Evolutionary conservation across 2,797 vertebrate species (phyloP), one percentile per base, ranked within the genome.

Genomic region (Poecilia picta): DNA sequence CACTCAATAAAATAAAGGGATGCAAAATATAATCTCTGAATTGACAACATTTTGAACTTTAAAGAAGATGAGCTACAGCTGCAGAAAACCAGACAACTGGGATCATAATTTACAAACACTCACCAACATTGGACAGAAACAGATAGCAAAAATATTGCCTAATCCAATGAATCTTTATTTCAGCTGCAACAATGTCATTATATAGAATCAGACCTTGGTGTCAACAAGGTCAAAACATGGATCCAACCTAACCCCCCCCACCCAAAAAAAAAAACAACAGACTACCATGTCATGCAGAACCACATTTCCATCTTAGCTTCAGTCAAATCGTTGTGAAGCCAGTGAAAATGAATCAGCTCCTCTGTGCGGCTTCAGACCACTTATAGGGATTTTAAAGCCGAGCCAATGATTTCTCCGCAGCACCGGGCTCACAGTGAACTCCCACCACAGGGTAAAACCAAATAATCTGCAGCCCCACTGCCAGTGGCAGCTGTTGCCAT

Each of bases 401-500:
- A 81, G 72, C 72, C 85, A 66, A 39, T 45, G 72, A 82, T 82
- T 78, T 82, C 51, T 55, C 20, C 4, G 20, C 36, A 41, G 36
- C 36, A 68, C 20, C 10, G 2, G 64, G 64, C 36, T 68, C 64
- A 23, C 79, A 83, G 73, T 78, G 77, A 85, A 66, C 82, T 81
- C 83, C 75, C 81, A 78, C 78, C 41, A 28, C 77, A 66, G 82
- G 87, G 77, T 77, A 84, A 89, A 91, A 83, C 84, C 86, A 77
- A 83, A 78, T 85, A 73, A 82, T 89, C 78, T 81, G 72, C 83
- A 83, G 82, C 80, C 84, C 33, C 80, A 85, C 88, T 83, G 85
- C 81, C 33, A 72, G 77, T 18, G 78, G 85, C 93, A 94, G 90
- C 94, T 95, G 93, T 80, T 89, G 81, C 71, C 81, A 33, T 45